Percentiles rank a stretch among this genome's conserved stretches.
phyloP scores from a whole-genome alignment of 2,113 vertebrate species.

The Antennarius striatus region DNA sequence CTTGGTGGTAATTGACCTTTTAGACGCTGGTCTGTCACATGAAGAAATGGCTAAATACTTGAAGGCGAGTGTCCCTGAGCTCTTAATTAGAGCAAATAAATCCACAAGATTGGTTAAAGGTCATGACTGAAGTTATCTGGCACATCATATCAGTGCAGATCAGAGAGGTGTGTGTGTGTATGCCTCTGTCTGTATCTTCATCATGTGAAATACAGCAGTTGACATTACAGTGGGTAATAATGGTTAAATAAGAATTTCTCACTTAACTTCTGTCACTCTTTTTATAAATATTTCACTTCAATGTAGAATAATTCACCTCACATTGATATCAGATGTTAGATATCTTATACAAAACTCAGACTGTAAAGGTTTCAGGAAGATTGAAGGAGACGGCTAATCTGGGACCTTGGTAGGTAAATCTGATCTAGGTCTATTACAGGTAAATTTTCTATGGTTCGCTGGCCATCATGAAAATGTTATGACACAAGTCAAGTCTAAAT shows the following conservation, averaged over 20 bases:
- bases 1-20: conserved; percentile 52
- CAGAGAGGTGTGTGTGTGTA: neutral
- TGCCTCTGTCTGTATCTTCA: neutral
- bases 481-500: no score
- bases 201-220: neutral
- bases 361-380: no score
- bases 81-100: conserved; percentile 78
- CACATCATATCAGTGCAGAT: no score
- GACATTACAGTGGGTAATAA: neutral
- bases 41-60: conserved; percentile 69
- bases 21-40: conserved; percentile 39
- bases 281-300: conserved; percentile 4
- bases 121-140: conserved; percentile 34
- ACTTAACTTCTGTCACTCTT: neutral
- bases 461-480: no score
- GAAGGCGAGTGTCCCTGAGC: conserved; percentile 51
- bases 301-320: neutral
- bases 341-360: no score
- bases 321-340: neutral
- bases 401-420: no score
- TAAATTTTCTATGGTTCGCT: no score
- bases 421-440: no score
- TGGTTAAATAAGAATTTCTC: conserved; percentile 9
- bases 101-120: conserved; percentile 44
- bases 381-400: no score